Percentiles rank a stretch among this genome's conserved stretches.
phyloP scores from a whole-genome alignment of 2,888 invertebrate genomes.

The Nipponacmea schrenckii region DNA sequence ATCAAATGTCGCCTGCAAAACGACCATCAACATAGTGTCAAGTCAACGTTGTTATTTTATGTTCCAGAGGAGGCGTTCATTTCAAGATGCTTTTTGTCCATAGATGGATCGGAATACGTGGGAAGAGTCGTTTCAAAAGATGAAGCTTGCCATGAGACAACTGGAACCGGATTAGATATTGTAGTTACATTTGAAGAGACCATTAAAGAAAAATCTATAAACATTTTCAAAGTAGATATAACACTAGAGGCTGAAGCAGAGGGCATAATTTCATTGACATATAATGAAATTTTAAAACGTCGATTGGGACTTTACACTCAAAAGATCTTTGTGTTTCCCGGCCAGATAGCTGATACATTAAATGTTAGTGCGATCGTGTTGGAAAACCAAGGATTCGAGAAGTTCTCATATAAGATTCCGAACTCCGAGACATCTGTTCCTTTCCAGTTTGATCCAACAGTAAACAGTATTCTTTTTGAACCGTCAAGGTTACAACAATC shows the following conservation, averaged over 20 bases:
- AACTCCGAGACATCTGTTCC: constrained; percentile 7
- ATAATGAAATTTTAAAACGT: constrained; percentile 77
- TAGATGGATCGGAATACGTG: constrained; percentile 48
- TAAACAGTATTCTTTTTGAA: constrained; percentile 25
- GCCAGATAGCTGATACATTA: constrained; percentile 71
- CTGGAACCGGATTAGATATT: constrained; percentile 59
- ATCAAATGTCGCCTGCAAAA: constrained; percentile 24
- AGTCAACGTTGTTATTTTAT: constrained; percentile 75
- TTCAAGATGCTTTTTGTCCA: constrained; percentile 47
- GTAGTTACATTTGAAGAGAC: constrained; percentile 30
- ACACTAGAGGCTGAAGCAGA: constrained; percentile 75
- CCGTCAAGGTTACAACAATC: constrained; percentile 30
- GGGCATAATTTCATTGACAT: constrained; percentile 77
- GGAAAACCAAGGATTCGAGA: constrained; percentile 35
- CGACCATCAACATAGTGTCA: constrained; percentile 26
- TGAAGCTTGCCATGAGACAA: constrained; percentile 54
- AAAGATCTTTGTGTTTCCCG: constrained; percentile 77
- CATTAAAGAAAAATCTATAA: constrained; percentile 32
- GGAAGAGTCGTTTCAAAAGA: constrained; percentile 60
- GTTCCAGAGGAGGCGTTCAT: constrained; percentile 73
- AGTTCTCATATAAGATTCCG: constrained; percentile 32
- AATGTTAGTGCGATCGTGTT: constrained; percentile 22
- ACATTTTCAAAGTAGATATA: constrained; percentile 70
- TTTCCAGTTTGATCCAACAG: background rate
- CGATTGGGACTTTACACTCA: constrained; percentile 76